A percentile compares a stretch with the other conserved stretches of the same genome.
phyloP scores from a whole-genome alignment of 2,888 invertebrate genomes.

The Acleris laterana region DNA sequence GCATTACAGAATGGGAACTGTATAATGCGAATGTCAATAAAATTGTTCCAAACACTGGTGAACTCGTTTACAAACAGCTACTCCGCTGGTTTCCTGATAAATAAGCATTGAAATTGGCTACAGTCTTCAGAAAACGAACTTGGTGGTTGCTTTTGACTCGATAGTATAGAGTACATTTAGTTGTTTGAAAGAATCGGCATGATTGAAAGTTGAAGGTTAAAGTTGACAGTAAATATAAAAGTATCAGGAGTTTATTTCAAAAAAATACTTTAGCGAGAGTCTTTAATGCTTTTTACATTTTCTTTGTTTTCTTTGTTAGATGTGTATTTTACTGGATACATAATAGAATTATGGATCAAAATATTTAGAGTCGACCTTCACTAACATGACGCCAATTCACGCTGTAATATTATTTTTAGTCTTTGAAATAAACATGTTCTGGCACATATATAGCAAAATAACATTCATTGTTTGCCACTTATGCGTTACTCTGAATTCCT shows the following conservation, averaged over 20 bases:
- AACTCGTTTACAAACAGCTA: conserved; percentile 28
- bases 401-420: conserved; percentile 10
- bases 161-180: no score
- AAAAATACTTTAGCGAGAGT: no score
- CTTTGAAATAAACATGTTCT: conserved; percentile 29
- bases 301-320: not conserved
- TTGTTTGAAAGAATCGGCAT: no score
- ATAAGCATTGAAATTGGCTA: conserved; percentile 18
- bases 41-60: conserved; percentile 4
- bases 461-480: conserved; percentile 28
- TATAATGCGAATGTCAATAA: conserved; percentile 1
- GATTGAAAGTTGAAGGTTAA: no score
- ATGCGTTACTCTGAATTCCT: conserved; percentile 21
- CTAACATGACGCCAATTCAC: conserved; percentile 22
- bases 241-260: no score
- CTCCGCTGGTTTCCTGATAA: conserved; percentile 10
- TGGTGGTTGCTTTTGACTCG: no score
- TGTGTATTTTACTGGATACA: not conserved
- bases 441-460: conserved; percentile 30
- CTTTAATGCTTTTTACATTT: no score
- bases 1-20: not conserved
- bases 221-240: no score
- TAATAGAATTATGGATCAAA: not conserved
- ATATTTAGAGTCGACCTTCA: conserved; percentile 17
- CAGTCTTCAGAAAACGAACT: not conserved